Conservation (phyloP, 2,888 invertebrate genomes). For the Zeuzera pyrina region DNA sequence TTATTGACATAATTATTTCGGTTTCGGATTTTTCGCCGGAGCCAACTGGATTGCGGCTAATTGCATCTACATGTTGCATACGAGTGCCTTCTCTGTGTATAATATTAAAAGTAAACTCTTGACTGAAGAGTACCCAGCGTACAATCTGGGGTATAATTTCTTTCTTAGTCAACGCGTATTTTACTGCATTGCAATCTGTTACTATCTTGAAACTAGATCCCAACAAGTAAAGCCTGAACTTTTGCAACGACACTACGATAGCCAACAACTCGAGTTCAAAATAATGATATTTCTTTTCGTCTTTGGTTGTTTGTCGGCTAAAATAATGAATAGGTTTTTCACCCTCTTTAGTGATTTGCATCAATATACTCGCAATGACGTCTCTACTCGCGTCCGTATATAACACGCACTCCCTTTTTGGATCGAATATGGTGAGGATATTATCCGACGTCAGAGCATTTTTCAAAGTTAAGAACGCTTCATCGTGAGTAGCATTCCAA, state of each 20-base stretch:
- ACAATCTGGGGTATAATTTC: conserved; percentile 17
- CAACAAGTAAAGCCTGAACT: conserved; percentile 28
- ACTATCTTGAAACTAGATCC: conserved; percentile 12
- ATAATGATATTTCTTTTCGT: conserved; percentile 30
- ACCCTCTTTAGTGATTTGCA: conserved; percentile 18
- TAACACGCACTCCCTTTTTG: conserved; percentile 15
- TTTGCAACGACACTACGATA: conserved; percentile 20
- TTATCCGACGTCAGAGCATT: conserved; percentile 11
- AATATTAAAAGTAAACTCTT: conserved; percentile 4
- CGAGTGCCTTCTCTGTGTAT: conserved; percentile 5
- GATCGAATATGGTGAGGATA: conserved; percentile 18
- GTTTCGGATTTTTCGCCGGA: conserved; percentile 20
- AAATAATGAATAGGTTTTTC: conserved; percentile 25
- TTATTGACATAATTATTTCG: conserved; percentile 15
- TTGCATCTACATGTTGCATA: conserved; percentile 23
- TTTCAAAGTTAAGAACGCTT: conserved; percentile 10
- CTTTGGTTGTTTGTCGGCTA: conserved; percentile 26
- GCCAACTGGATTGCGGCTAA: conserved; percentile 9
- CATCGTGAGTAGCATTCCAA: conserved; percentile 8
- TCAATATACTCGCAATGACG: conserved; percentile 26
- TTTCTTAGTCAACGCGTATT: conserved; percentile 20
- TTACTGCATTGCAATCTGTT: conserved; percentile 29
- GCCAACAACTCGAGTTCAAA: conserved; percentile 37
- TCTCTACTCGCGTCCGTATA: conserved; percentile 32
- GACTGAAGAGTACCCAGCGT: conserved; percentile 1